Evolutionary conservation across 2,888 invertebrate genomes (phyloP), one percentile per base, ranked within the genome.

Genomic region (Phortica magna): DNA sequence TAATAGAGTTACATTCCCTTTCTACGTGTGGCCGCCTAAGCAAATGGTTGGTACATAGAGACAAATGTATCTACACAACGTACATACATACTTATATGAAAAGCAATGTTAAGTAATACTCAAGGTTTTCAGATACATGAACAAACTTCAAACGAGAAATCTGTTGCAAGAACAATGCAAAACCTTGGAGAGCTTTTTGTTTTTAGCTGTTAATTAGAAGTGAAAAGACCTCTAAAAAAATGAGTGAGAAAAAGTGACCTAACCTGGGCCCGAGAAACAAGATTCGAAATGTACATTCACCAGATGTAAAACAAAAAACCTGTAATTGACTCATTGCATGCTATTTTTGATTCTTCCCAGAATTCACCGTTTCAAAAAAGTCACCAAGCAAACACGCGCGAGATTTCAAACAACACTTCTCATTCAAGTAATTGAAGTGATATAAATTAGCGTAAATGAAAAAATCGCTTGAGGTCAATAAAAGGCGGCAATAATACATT

Each of bases 401-500:
- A 31, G 3, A 31, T 48, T 48, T 14, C 48, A 9, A 2, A 14
- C 48, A 2, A 1, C 0, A 48, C 48, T 48, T n/a, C 17, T 59
- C 1, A 59, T 59, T 59, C 17, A 5, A 59, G 19, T 59, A 3
- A 59, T 59, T 59, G 10, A 48, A 59, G 19, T 61, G 17, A 61
- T 17, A 71, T 71, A 71, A 71, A 71, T 55, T 42, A 71, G 31
- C 22, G 6, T 5, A 53, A 53, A 31, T n/a, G 1, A 22, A 53
- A 55, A 71, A 71, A 48, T 68, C 9, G 48, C 10, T 12, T 76
- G 82, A 87, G 88, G 83, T 84, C 85, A 84, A 78, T 43, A 68
- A 57, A 48, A 67, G 78, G 77, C 77, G 31, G 31, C 31, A 31
- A 31, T 31, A 79, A 78, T 75, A 3, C 39, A 43, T 75, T 70